These are phyloP conservation scores for Vidua chalybeata DNA, from an alignment of 2,113 vertebrate genomes.

Conservation along the genomic window DNA sequence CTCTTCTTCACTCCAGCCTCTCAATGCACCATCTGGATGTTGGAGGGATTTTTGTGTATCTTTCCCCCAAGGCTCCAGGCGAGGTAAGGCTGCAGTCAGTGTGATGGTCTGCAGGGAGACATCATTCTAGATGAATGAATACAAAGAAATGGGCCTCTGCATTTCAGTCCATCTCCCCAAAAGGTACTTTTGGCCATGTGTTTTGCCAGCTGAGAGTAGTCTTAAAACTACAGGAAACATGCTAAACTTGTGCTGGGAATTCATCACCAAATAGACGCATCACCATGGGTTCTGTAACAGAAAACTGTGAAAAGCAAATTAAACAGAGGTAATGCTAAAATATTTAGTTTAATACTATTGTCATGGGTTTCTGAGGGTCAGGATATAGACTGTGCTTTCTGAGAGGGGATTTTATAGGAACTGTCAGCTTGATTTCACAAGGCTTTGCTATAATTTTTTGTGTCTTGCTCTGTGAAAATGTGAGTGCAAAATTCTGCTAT, in stretches of 20 bases:
- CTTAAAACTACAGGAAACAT: neutral
- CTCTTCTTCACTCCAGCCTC: slow-evolving; percentile 50
- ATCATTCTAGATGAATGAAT: neutral
- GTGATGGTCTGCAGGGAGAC: neutral
- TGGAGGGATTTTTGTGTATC: neutral
- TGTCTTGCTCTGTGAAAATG: neutral
- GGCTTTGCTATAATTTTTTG: neutral
- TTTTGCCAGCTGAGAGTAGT: neutral
- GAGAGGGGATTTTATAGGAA: neutral
- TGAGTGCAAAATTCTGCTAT: neutral
- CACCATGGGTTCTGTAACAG: neutral
- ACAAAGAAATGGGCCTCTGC: neutral
- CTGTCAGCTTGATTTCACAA: slow-evolving; percentile 17
- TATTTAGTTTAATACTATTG: neutral
- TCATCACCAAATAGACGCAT: neutral
- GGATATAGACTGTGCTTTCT: neutral
- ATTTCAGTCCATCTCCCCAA: neutral
- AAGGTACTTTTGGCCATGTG: neutral
- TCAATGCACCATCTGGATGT: slow-evolving; percentile 33
- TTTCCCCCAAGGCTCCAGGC: slow-evolving; percentile 12
- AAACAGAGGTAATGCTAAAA: neutral
- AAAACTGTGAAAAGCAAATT: neutral
- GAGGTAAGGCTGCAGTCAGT: slow-evolving; percentile 17
- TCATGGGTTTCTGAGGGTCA: neutral
- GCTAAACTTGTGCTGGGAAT: neutral